Base-by-base conservation (phyloP, 2,888 invertebrate genomes). In the Hirtodrosophila duncani region DNA sequence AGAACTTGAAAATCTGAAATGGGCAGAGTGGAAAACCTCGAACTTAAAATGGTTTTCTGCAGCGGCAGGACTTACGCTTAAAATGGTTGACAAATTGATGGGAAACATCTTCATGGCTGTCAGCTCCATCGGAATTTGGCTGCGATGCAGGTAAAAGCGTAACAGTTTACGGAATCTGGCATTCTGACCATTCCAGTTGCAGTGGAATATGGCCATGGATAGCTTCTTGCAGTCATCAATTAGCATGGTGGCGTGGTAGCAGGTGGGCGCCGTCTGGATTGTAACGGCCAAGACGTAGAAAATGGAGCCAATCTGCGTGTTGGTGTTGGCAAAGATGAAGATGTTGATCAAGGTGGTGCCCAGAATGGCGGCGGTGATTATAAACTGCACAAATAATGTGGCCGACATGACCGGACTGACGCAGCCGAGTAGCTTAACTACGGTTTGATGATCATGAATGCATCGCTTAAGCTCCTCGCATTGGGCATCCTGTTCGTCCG, bases 381-480 rank as follows among this genome's bases (percentile, higher is more conserved):
- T 18, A 14, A 77, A 64, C 55, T 72, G 69, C n/a, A 67, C 52
- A 23, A 77, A 77, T 2, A 75, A 59, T 8, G 77, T 75, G 6
- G 30, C 45, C 9, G 75, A 61, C 27, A 72, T 72, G 2, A 66
- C 50, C 0, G 66, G 62, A 3, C 57, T 45, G 3, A 72, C 55
- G 5, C 26, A 52, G 17, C 42, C 34, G 1, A 62, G 29, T 0
- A 61, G 49, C 53, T 51, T 38, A 1, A 66, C 29, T 20, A 66
- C 16, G 11, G 39, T 39, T 37, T 66, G 63, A 16, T 71, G 71
- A 9, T 68, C 65, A 10, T 29, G 10, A 4, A 71, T 71, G 33
- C 71, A 71, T 0, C 45, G 34, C n/a, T 60, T 23, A 16, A 71
- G 43, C 18, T 50, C 60, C 9, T 29, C 17, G 5, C 60, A 58